phyloP scores from a whole-genome alignment of 2,797 vertebrate species.

The Petrocephalus schoutedeni region DNA sequence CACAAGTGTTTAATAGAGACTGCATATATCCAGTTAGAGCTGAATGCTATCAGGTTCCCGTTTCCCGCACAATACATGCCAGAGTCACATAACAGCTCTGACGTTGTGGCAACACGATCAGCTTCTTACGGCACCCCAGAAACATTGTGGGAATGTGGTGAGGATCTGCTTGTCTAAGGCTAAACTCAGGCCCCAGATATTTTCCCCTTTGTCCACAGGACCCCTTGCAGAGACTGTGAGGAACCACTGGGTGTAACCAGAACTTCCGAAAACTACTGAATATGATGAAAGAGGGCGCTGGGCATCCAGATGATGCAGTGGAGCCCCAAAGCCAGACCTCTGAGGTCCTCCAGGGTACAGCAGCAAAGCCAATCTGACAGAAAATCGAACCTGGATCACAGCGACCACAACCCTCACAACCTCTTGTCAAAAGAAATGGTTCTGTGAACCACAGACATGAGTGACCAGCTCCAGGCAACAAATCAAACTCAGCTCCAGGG shows the following conservation, averaged over 20 bases:
- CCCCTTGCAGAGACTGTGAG: background rate
- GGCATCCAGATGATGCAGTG: background rate
- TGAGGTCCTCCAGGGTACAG: background rate
- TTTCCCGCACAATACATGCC: background rate
- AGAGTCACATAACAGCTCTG: background rate
- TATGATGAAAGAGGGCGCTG: background rate
- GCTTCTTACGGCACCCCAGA: background rate
- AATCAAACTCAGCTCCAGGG: background rate
- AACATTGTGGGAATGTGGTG: slow-evolving; percentile 7
- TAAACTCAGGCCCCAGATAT: background rate
- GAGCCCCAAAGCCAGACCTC: background rate
- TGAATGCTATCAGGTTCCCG: background rate
- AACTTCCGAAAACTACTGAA: background rate
- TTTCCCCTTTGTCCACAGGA: background rate
- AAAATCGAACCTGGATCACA: background rate
- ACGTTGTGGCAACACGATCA: background rate
- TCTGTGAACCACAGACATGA: background rate
- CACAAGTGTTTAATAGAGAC: background rate
- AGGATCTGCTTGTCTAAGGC: background rate
- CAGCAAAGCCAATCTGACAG: background rate
- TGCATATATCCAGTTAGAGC: background rate
- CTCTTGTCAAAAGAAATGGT: background rate
- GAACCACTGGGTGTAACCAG: background rate
- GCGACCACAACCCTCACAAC: background rate
- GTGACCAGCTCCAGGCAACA: background rate